Evolutionary conservation across 1,140 invertebrate species (phyloP).

Genomic region (Calliopsis andreniformis): DNA sequence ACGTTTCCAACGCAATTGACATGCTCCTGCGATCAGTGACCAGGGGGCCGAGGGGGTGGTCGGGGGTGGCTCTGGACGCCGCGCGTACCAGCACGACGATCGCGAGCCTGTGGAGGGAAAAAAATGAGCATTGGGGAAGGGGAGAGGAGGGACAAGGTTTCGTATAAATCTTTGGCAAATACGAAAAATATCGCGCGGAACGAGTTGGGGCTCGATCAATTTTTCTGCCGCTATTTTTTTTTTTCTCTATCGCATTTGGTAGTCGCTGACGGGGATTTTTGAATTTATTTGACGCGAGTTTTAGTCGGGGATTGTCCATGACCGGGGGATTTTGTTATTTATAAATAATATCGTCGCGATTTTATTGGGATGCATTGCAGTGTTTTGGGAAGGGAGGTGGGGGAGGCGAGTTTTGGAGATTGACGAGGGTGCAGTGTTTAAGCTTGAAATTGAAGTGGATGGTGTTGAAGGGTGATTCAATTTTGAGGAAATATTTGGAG

Average conservation of each 20-base stretch:
- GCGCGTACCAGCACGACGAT: not conserved
- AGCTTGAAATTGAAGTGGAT: no score
- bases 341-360: not conserved
- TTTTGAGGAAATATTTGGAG: no score
- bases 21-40: slow-evolving; percentile 13
- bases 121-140: not conserved
- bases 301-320: not conserved
- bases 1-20: slow-evolving; percentile 56
- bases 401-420: no score
- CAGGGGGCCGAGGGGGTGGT: slow-evolving; percentile 1
- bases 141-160: not conserved
- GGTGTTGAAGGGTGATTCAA: no score
- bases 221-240: not conserved
- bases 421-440: no score
- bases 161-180: slow-evolving; percentile 56
- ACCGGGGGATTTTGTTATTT: not conserved
- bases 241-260: no score
- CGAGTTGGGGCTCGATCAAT: not conserved
- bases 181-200: slow-evolving; percentile 48
- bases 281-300: no score
- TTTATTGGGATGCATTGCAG: no score
- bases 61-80: slow-evolving; percentile 7
- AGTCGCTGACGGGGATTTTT: not conserved
- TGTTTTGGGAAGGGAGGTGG: no score
- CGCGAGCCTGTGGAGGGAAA: slow-evolving; percentile 1